Percentiles rank a stretch among this genome's conserved stretches.
phyloP scores from a whole-genome alignment of 1,140 invertebrate genomes.

The Drosophila tsacasi region DNA sequence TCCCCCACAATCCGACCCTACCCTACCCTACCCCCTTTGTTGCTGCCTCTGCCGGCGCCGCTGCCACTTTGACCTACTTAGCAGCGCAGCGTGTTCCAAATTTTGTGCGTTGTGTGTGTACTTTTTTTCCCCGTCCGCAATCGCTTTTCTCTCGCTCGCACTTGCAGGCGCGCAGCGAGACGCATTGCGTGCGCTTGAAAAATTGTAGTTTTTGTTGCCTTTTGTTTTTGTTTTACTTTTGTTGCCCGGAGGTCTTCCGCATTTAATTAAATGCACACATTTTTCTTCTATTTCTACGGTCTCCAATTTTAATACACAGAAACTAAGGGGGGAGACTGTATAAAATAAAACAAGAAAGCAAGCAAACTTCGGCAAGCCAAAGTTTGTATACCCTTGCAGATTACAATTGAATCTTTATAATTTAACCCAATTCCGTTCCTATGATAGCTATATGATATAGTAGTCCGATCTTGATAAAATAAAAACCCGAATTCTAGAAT shows the following conservation, averaged over 20 bases:
- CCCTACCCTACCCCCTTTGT: conserved; percentile 4
- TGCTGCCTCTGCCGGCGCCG: conserved; percentile 52
- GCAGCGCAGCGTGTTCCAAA: conserved; percentile 78
- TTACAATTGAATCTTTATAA: too few relatives aligned
- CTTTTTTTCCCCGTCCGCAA: conserved; percentile 39
- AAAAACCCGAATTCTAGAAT: too few relatives aligned
- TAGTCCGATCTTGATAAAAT: too few relatives aligned
- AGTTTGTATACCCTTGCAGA: too few relatives aligned
- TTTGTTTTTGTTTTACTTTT: conserved; percentile 26
- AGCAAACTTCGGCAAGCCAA: too few relatives aligned
- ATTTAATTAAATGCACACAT: conserved; percentile 83
- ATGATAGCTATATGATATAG: too few relatives aligned
- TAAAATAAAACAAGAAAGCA: too few relatives aligned
- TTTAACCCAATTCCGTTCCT: too few relatives aligned
- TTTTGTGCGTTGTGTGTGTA: conserved; percentile 75
- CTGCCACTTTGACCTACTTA: conserved; percentile 82
- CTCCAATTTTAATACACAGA: conserved; percentile 30
- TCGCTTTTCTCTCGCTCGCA: conserved; percentile 12
- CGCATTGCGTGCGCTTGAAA: conserved; percentile 73
- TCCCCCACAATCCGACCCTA: not conserved
- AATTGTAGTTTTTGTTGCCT: conserved; percentile 56
- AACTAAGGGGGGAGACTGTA: not conserved
- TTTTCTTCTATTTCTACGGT: conserved; percentile 41
- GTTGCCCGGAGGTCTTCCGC: conserved; percentile 68
- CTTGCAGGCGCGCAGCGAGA: not conserved